Evolutionary conservation across 2,113 vertebrate genomes (phyloP).

Genomic region (Semnornis frantzii): DNA sequence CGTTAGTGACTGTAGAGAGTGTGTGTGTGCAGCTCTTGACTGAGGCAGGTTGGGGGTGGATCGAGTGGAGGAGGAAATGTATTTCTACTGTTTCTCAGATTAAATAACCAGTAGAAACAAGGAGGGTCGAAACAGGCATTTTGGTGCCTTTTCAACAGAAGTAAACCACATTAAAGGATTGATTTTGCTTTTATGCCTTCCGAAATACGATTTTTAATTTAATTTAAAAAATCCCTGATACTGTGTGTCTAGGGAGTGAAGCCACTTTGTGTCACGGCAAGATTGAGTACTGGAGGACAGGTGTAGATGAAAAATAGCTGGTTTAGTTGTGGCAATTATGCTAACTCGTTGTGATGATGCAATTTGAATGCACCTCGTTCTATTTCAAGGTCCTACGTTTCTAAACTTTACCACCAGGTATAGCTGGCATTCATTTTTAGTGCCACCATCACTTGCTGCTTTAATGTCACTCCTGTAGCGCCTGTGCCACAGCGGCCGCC

Average conservation of each 20-base stretch:
- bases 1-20: neutral
- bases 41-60: neutral
- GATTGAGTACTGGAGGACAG: neutral
- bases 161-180: neutral
- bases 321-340: neutral
- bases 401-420: rapidly evolving
- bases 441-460: rapidly evolving
- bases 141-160: neutral
- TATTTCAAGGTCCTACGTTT: neutral
- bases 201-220: neutral
- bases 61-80: neutral
- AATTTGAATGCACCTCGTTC: neutral
- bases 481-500: neutral
- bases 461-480: neutral
- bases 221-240: too few relatives aligned
- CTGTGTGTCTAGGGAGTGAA: neutral
- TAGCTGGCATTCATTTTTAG: rapidly evolving
- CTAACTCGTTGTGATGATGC: neutral
- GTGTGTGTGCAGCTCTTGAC: neutral
- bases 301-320: neutral
- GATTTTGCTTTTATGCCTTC: neutral
- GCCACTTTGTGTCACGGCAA: neutral
- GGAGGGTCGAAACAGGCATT: neutral
- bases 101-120: neutral
- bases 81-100: neutral